phyloP scores from a whole-genome alignment of 2,888 invertebrate genomes.

The Tholera decimalis region DNA sequence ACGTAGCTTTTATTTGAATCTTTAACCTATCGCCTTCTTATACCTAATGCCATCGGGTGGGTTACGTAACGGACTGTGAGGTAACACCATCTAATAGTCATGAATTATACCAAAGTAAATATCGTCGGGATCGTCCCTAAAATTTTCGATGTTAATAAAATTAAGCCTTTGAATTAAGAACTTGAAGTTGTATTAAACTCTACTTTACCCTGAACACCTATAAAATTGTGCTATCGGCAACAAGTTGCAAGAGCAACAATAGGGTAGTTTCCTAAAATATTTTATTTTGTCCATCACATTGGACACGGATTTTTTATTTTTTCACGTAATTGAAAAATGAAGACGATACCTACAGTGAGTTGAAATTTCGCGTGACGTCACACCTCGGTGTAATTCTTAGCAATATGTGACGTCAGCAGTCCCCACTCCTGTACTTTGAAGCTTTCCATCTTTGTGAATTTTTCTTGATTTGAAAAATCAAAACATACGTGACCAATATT shows the following conservation, averaged over 20 bases:
- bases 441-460: too few species aligned
- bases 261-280: too few species aligned
- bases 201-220: background rate
- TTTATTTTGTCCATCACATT: too few species aligned
- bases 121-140: background rate
- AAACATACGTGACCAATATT: too few species aligned
- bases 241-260: too few species aligned
- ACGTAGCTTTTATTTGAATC: conserved; percentile 41
- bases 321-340: too few species aligned
- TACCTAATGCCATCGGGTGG: conserved; percentile 11
- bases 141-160: background rate
- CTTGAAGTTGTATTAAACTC: background rate
- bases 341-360: too few species aligned
- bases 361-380: too few species aligned
- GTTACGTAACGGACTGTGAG: conserved; percentile 16
- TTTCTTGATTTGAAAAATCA: too few species aligned
- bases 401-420: too few species aligned
- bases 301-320: too few species aligned
- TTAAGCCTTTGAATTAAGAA: background rate
- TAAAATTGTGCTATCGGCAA: background rate
- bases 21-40: conserved; percentile 41
- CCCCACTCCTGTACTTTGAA: background rate
- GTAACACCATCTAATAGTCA: conserved; percentile 6
- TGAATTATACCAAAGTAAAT: background rate
- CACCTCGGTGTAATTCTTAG: too few species aligned